phyloP scores from a whole-genome alignment of 1,140 invertebrate species.

The Babylonia areolata region DNA sequence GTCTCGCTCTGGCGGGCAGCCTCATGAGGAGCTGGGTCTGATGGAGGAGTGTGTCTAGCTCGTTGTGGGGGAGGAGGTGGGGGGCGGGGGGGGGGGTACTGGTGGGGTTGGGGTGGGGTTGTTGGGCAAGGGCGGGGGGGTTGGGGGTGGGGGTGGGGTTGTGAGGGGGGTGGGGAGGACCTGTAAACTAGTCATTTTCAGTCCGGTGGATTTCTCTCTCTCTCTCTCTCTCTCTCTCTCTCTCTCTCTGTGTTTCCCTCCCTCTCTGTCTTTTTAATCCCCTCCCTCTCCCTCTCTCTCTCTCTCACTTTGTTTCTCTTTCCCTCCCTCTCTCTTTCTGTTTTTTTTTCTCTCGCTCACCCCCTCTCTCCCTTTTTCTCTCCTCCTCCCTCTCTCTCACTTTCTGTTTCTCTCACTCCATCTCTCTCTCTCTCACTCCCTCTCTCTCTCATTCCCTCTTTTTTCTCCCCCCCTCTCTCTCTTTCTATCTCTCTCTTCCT shows the following conservation, averaged over 20 bases:
- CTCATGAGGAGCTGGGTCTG: not conserved
- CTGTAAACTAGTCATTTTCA: not conserved
- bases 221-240: not conserved
- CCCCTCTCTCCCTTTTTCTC: not conserved
- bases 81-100: too few species aligned
- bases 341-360: not conserved
- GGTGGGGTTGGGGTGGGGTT: not conserved
- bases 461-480: too few species aligned
- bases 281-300: too few species aligned
- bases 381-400: not conserved
- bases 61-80: too few species aligned
- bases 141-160: not conserved
- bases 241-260: not conserved
- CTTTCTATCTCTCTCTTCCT: not conserved
- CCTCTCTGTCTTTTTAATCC: not conserved
- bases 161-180: not conserved
- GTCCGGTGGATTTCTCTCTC: too few species aligned
- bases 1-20: too few species aligned
- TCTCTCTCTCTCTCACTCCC: too few species aligned
- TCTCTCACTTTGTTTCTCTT: too few species aligned
- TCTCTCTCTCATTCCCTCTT: too few species aligned
- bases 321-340: too few species aligned
- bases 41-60: conserved; percentile 14
- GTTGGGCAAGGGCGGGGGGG: not conserved
- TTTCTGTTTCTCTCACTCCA: too few species aligned